These are phyloP conservation scores for Chlorospingus semifuscus DNA, from an alignment of 2,797 vertebrate genomes.

Conservation along the genomic window DNA sequence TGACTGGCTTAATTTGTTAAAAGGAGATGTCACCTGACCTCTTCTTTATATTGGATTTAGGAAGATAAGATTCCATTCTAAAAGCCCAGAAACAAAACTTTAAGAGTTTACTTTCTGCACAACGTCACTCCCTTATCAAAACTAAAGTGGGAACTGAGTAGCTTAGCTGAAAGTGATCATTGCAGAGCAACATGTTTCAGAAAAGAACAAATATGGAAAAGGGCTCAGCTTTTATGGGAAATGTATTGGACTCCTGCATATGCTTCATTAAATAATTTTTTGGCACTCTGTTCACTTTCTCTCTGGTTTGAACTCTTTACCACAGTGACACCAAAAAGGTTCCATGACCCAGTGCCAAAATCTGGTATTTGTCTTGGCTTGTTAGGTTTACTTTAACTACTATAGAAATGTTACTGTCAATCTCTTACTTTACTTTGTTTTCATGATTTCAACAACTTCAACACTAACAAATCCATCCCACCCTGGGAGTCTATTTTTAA, in stretches of 20 bases:
- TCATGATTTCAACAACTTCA: background rate
- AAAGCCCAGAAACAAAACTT: background rate
- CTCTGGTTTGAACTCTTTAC: background rate
- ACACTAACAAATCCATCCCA: background rate
- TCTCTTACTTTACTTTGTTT: background rate
- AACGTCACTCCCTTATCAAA: background rate
- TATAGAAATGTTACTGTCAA: background rate
- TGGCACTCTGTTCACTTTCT: background rate
- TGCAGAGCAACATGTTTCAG: background rate
- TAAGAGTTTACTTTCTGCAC: background rate
- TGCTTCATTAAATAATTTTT: background rate
- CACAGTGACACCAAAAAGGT: background rate
- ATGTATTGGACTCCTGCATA: background rate
- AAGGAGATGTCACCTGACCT: background rate
- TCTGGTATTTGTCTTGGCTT: background rate
- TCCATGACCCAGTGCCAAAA: background rate
- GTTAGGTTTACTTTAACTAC: background rate
- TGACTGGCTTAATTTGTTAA: background rate
- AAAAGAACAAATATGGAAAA: background rate
- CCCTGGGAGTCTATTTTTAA: rapidly evolving
- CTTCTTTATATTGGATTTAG: background rate
- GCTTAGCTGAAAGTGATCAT: background rate
- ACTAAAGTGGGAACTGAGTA: background rate
- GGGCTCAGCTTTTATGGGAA: background rate
- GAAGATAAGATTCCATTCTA: background rate